phyloP scores from a whole-genome alignment of 1,140 invertebrate genomes.

The honey bee (Apis mellifera) region DNA sequence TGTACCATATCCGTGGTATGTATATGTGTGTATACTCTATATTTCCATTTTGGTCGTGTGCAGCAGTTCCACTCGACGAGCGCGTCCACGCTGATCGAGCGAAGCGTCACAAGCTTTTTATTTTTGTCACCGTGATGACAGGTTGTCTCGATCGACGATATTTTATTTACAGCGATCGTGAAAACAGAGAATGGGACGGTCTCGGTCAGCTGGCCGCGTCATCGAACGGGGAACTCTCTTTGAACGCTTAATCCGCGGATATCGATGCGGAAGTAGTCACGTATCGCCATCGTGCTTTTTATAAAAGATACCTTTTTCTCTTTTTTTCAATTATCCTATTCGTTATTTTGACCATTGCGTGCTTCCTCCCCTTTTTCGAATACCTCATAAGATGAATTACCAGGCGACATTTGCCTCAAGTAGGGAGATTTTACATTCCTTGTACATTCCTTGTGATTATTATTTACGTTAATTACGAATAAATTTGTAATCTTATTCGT shows the following conservation, averaged over 20 bases:
- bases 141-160: conserved; percentile 9
- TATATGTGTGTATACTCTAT: conserved; percentile 20
- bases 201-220: conserved; percentile 39
- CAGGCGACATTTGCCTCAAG: too few relatives aligned
- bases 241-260: conserved; percentile 1
- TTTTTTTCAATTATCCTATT: too few relatives aligned
- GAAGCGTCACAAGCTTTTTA: conserved; percentile 44
- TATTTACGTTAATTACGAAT: too few relatives aligned
- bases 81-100: conserved; percentile 47
- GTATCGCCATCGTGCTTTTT: neutral
- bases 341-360: too few relatives aligned
- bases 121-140: conserved; percentile 45
- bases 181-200: neutral
- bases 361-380: too few relatives aligned
- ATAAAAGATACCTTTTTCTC: neutral
- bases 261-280: conserved; percentile 1
- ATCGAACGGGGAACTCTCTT: conserved; percentile 44
- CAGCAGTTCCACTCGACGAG: conserved; percentile 39
- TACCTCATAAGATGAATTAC: too few relatives aligned
- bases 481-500: too few relatives aligned
- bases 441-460: too few relatives aligned
- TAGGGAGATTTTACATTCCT: too few relatives aligned
- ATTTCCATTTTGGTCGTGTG: conserved; percentile 57
- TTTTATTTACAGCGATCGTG: conserved; percentile 49
- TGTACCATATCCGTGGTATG: too few relatives aligned